These are phyloP conservation scores for Actinemys pallida DNA, from an alignment of 2,113 vertebrate species.

Conservation along the genomic window DNA sequence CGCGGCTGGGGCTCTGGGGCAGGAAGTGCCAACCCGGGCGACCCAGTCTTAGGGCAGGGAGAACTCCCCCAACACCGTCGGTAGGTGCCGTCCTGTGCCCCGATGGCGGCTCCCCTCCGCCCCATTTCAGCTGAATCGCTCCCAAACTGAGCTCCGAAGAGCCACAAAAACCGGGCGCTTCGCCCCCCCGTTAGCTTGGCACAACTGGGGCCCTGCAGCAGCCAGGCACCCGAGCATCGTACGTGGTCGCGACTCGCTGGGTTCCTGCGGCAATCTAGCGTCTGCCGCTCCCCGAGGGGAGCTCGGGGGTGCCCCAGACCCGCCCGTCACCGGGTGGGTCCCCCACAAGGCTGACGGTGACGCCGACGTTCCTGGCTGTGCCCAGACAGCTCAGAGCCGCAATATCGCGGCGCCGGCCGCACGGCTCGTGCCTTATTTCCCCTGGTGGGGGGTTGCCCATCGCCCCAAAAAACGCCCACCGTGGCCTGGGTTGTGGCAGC, in stretches of 20 bases:
- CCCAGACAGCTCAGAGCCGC: not conserved
- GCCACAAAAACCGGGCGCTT: not conserved
- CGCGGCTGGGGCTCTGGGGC: not conserved
- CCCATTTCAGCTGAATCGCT: not conserved
- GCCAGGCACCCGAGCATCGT: not conserved
- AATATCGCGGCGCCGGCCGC: too few species aligned
- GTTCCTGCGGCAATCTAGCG: not conserved
- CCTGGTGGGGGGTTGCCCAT: not conserved
- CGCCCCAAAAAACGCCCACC: not conserved
- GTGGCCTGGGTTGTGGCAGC: not conserved
- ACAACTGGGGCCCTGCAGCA: not conserved
- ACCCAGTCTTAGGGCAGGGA: not conserved
- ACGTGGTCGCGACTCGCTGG: too few species aligned
- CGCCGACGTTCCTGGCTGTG: not conserved
- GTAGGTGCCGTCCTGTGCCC: not conserved
- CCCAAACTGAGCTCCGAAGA: not conserved
- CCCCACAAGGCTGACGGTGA: too few species aligned
- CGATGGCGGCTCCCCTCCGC: too few species aligned
- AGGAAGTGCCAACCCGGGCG: not conserved
- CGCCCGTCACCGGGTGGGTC: too few species aligned
- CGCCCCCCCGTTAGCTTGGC: not conserved
- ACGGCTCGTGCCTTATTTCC: too few species aligned
- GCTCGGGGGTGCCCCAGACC: not conserved
- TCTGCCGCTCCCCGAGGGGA: too few species aligned
- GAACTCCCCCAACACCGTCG: too few species aligned